These are phyloP conservation scores for Cydia fagiglandana DNA, from an alignment of 1,140 invertebrate genomes.

Conservation along the genomic window DNA sequence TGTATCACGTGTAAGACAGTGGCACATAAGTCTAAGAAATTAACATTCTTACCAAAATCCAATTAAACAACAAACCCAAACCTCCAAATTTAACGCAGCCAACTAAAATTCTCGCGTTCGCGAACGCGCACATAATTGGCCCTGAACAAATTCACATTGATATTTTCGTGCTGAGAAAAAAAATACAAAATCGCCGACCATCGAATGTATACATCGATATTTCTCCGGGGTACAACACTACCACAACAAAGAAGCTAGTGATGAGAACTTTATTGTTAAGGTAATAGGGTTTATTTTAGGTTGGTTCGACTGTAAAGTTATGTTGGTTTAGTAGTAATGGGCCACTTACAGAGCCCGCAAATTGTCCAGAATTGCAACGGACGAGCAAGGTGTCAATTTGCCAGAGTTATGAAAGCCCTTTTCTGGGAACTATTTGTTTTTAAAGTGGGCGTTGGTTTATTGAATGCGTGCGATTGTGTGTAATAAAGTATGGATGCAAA, in stretches of 20 bases:
- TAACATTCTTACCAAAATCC: conserved; percentile 39
- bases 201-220: conserved; percentile 69
- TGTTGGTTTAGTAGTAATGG: conserved; percentile 69
- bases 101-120: conserved; percentile 18
- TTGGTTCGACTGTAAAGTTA: conserved; percentile 37
- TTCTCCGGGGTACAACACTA: conserved; percentile 49
- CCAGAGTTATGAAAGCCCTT: conserved; percentile 75
- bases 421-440: conserved; percentile 78
- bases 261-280: conserved; percentile 36
- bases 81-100: not conserved
- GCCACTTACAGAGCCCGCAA: conserved; percentile 74
- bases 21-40: not conserved
- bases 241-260: conserved; percentile 43
- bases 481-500: conserved; percentile 19
- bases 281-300: conserved; percentile 38
- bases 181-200: conserved; percentile 69
- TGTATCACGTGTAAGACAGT: not conserved
- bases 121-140: conserved; percentile 65
- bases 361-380: conserved; percentile 72
- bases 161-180: conserved; percentile 76
- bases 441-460: conserved; percentile 63
- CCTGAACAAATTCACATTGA: conserved; percentile 74
- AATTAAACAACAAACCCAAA: conserved; percentile 46
- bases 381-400: conserved; percentile 78
- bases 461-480: conserved; percentile 50